A percentile compares a stretch with the other conserved stretches of the same genome.
Conservation (phyloP, 2,797 vertebrate genomes). For the Astyanax mexicanus region DNA sequence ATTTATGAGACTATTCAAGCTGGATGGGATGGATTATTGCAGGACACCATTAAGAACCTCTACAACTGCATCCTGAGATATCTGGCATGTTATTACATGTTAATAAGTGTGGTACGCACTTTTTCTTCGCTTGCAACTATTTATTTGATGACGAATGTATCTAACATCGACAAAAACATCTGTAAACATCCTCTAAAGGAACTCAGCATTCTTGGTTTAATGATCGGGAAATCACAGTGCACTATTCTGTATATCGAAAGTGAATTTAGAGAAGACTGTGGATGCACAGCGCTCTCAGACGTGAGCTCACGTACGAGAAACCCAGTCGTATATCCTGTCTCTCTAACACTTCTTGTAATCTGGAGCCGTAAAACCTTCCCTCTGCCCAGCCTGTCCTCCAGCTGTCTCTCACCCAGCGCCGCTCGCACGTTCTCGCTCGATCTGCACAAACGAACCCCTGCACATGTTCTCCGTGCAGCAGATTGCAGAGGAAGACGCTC, state of each 20-base stretch:
- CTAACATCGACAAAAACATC: not conserved
- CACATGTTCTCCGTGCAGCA: conserved; percentile 40
- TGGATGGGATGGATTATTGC: too few relatives aligned
- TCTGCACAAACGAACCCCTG: conserved; percentile 42
- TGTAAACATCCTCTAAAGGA: not conserved
- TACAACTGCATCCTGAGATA: too few relatives aligned
- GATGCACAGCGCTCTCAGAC: conserved; percentile 37
- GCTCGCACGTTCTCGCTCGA: conserved; percentile 50
- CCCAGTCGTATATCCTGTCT: conserved; percentile 71
- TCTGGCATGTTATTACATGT: too few relatives aligned
- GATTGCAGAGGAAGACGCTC: conserved; percentile 51
- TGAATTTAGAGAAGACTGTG: not conserved
- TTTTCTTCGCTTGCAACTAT: too few relatives aligned
- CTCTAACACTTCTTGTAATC: conserved; percentile 16
- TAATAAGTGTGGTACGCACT: too few relatives aligned
- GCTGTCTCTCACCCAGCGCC: conserved; percentile 58
- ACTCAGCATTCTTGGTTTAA: not conserved
- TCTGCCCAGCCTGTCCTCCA: not conserved
- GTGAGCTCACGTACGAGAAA: conserved; percentile 27
- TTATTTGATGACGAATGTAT: too few relatives aligned
- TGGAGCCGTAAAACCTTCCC: not conserved
- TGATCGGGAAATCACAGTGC: not conserved
- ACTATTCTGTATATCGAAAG: conserved; percentile 12
- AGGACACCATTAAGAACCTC: too few relatives aligned
- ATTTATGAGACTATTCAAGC: too few relatives aligned